These are phyloP conservation scores for Tortrix viridana DNA, from an alignment of 2,888 invertebrate genomes.

Conservation along the genomic window DNA sequence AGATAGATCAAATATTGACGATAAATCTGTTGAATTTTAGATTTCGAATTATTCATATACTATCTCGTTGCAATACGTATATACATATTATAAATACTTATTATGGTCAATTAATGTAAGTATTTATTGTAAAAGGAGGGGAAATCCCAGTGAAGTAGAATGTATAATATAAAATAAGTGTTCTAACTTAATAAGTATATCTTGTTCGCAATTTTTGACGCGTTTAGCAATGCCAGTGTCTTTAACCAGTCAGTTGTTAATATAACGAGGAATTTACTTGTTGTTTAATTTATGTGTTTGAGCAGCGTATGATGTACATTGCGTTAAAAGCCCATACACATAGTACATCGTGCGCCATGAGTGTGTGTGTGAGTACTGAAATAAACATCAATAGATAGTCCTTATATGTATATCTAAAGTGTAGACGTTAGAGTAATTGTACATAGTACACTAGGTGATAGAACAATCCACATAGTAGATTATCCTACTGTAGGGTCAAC, in stretches of 20 bases:
- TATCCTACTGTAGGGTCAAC: no score
- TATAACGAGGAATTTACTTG: background rate
- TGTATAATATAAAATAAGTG: slow-evolving; percentile 16
- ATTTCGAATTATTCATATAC: slow-evolving; percentile 27
- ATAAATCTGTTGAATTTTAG: slow-evolving; percentile 29
- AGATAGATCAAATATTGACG: slow-evolving; percentile 27
- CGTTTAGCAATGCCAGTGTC: background rate
- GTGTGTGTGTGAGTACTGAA: no score
- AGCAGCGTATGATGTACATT: no score
- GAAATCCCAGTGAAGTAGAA: slow-evolving; percentile 25
- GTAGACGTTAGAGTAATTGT: no score
- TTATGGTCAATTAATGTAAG: slow-evolving; percentile 31
- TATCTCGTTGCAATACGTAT: slow-evolving; percentile 19
- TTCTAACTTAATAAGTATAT: background rate
- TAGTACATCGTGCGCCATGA: no score
- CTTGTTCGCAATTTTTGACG: background rate
- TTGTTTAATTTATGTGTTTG: background rate
- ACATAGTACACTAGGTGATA: no score
- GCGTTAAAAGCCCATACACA: no score
- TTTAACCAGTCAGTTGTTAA: background rate
- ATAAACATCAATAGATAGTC: no score
- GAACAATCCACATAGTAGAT: no score
- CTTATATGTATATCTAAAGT: no score
- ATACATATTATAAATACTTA: slow-evolving; percentile 11
- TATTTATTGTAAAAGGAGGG: slow-evolving; percentile 9